A percentile compares a stretch with the other conserved stretches of the same genome.
phyloP scores from a whole-genome alignment of 53 echinoderm and acorn worm genomes.

The Hippasteria phrygiana region DNA sequence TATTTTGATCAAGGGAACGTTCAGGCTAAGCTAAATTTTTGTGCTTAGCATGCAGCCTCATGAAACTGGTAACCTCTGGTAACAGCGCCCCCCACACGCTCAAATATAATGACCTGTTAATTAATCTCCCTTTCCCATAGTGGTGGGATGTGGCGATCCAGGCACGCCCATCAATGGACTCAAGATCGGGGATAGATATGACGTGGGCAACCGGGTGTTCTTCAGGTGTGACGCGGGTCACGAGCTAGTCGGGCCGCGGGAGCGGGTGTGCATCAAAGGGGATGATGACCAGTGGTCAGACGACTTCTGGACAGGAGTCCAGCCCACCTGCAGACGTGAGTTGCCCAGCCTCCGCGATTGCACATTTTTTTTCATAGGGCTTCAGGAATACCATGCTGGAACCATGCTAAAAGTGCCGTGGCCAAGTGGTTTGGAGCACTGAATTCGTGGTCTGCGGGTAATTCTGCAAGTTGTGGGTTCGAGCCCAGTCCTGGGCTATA shows the following conservation, averaged over 20 bases:
- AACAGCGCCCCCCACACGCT: too few species aligned
- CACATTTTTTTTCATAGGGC: neutral
- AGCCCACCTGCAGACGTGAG: constrained; percentile 72
- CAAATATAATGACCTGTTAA: too few species aligned
- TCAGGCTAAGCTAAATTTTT: too few species aligned
- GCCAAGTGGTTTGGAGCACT: too few species aligned
- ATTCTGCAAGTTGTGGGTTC: too few species aligned
- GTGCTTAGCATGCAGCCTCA: too few species aligned
- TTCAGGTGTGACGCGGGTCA: constrained; percentile 57
- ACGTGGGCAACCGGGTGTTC: constrained; percentile 10
- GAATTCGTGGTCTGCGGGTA: too few species aligned
- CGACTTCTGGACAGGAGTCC: constrained; percentile 53
- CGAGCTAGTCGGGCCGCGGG: constrained; percentile 18
- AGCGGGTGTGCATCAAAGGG: constrained; percentile 30
- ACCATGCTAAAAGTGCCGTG: too few species aligned
- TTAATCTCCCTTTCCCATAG: neutral
- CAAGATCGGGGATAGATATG: constrained; percentile 37
- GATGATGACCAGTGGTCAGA: constrained; percentile 7
- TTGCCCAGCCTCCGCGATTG: neutral
- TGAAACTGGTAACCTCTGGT: too few species aligned
- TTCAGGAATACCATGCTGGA: too few species aligned
- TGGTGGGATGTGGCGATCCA: constrained; percentile 53
- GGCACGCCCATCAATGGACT: constrained; percentile 28
- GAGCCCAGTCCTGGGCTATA: too few species aligned
- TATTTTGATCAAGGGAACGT: too few species aligned